Evolutionary conservation across 1,140 invertebrate species (phyloP).

Genomic region (Arctopsyche grandis): DNA sequence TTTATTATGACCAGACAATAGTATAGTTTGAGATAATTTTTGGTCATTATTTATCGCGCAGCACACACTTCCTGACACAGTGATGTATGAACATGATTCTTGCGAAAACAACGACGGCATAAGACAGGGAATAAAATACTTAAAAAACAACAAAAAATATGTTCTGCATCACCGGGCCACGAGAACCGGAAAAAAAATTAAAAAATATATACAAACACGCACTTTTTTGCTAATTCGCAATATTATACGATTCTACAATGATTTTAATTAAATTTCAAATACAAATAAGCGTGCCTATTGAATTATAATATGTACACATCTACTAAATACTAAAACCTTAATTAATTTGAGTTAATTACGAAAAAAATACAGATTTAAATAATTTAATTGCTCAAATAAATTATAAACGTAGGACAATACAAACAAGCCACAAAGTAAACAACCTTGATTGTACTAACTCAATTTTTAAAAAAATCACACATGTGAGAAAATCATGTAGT

Average conservation of each 20-base stretch:
- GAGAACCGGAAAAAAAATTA: not conserved
- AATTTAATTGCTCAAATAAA: too few species aligned
- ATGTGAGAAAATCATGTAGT: conserved; percentile 24
- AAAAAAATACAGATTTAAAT: too few species aligned
- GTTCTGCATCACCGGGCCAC: not conserved
- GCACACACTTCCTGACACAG: conserved; percentile 18
- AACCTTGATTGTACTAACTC: conserved; percentile 4
- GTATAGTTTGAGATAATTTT: conserved; percentile 22
- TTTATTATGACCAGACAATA: conserved; percentile 16
- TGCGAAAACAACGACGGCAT: conserved; percentile 2
- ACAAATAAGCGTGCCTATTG: too few species aligned
- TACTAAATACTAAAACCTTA: too few species aligned
- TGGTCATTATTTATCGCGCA: conserved; percentile 26
- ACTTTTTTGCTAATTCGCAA: too few species aligned
- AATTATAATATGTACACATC: too few species aligned
- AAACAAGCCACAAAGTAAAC: not conserved
- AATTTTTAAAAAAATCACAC: conserved; percentile 1
- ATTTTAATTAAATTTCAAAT: too few species aligned
- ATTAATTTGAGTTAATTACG: too few species aligned
- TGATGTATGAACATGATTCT: conserved; percentile 16
- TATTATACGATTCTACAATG: too few species aligned
- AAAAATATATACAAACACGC: not conserved
- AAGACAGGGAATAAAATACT: not conserved
- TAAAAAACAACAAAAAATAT: not conserved
- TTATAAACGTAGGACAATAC: not conserved